These are phyloP conservation scores for Proisotoma minuta DNA, from an alignment of 2,888 invertebrate genomes.

Conservation along the genomic window DNA sequence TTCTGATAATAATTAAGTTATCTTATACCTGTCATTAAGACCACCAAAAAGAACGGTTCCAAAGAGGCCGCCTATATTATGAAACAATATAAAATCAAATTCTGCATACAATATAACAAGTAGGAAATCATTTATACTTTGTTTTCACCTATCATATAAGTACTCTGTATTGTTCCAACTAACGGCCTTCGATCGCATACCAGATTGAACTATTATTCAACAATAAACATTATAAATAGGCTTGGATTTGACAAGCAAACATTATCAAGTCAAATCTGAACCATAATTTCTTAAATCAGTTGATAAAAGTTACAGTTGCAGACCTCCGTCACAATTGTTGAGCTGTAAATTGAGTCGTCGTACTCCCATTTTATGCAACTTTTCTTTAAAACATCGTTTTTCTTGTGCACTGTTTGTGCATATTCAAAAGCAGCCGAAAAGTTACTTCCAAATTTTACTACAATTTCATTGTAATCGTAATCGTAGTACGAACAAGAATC, in stretches of 20 bases:
- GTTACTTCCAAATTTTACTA: background rate
- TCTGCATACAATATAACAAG: no score
- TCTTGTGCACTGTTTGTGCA: background rate
- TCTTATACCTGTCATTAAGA: constrained; percentile 36
- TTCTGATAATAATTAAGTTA: no score
- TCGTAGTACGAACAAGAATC: constrained; percentile 6
- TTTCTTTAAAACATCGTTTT: background rate
- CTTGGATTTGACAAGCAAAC: no score
- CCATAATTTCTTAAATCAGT: no score
- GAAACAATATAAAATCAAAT: no score
- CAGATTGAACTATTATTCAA: constrained; percentile 26
- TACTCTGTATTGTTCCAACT: constrained; percentile 34
- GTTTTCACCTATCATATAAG: constrained; percentile 35
- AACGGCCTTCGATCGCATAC: constrained; percentile 32
- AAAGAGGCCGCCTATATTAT: constrained; percentile 33
- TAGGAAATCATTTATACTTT: no score
- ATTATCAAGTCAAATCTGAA: no score
- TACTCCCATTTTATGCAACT: constrained; percentile 25
- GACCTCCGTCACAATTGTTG: constrained; percentile 30
- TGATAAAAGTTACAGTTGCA: no score
- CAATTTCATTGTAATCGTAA: constrained; percentile 9
- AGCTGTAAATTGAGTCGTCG: constrained; percentile 25
- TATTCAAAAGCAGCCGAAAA: background rate
- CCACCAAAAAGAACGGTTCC: constrained; percentile 30
- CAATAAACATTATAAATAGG: no score